A percentile compares a stretch with the other conserved stretches of the same genome.
phyloP scores from a whole-genome alignment of 2,888 invertebrate species.

The Zygogramma bicolorata region DNA sequence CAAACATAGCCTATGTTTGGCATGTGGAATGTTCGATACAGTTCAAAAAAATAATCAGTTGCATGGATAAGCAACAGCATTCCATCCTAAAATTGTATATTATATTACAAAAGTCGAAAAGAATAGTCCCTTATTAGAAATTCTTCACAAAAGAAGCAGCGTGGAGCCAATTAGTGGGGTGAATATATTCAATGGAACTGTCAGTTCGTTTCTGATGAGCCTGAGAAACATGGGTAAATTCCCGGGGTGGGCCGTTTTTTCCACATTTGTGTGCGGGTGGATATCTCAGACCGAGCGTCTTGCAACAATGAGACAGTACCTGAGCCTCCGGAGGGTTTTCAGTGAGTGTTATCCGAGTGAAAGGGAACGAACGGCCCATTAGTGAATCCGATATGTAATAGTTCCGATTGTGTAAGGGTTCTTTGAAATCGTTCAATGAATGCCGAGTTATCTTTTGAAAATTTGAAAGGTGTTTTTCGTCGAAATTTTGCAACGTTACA shows the following conservation, averaged over 20 bases:
- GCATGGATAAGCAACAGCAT: too few relatives aligned
- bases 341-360: conserved; percentile 43
- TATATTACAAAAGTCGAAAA: conserved; percentile 24
- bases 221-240: conserved; percentile 49
- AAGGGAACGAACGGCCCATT: conserved; percentile 38
- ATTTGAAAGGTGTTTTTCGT: conserved; percentile 33
- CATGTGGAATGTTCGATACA: too few relatives aligned
- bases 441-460: conserved; percentile 21
- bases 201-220: conserved; percentile 51
- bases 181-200: conserved; percentile 53
- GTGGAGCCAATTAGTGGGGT: conserved; percentile 54
- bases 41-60: too few relatives aligned
- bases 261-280: conserved; percentile 40
- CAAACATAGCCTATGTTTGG: too few relatives aligned
- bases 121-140: conserved; percentile 53
- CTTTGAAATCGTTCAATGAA: conserved; percentile 25
- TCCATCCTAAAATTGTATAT: conserved; percentile 24
- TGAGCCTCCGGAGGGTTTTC: conserved; percentile 30
- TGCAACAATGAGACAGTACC: conserved; percentile 31
- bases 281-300: conserved; percentile 20
- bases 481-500: conserved; percentile 24
- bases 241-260: conserved; percentile 39
- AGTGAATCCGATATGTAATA: conserved; percentile 45
- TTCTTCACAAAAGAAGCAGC: conserved; percentile 50
- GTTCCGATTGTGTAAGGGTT: conserved; percentile 40